Base-by-base conservation (phyloP, 2,888 invertebrate genomes). In the Orthosia cruda region DNA sequence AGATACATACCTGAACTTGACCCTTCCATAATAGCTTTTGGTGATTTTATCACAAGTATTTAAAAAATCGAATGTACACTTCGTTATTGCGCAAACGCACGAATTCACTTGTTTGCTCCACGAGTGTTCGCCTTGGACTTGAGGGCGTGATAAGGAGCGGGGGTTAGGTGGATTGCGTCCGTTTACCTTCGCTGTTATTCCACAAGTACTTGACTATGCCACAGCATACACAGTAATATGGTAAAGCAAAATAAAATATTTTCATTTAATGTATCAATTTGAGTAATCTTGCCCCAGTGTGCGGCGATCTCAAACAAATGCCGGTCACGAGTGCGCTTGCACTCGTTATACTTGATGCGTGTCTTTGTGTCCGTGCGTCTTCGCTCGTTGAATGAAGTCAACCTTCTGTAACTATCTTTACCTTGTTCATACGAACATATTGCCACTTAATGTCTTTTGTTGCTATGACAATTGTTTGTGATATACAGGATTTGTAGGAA, bases 371-470 rank as follows among this genome's bases (percentile, higher is more conserved):
- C 3, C 18, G 13, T n/a, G 11, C 1, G 9, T 18, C 26, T 20
- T 15, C 1, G 15, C n/a, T 20, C 2, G 5, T 50, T 13, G 15
- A 16, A 18, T 18, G 5, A 5, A 45, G 9, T 16, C n/a, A 12
- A 13, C 7, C 11, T 74, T 58, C 74, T 67, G 72, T 13, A 13
- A 0, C 2, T 45, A 13, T 52, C 16, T 45, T 2, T 32, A 23
- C 13, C 1, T 13, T 45, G 45, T 16, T 49, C 18, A 13, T 16
- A 62, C 23, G 16, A 55, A 71, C 23, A 55, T 81, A 73, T 71
- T 74, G 77, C 55, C 66, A 77, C 59, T 81, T 74, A 71, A 70
- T 45, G 68, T 16, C 15, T 58, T 70, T 73, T 77, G 81, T 81
- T 47, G 49, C 20, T 26, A n/a, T 47, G 15, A 74, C 80, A 40